Evolutionary conservation across 2,797 vertebrate genomes (phyloP), one percentile per base, ranked within the genome.

Genomic region (Pelochelys cantorii): DNA sequence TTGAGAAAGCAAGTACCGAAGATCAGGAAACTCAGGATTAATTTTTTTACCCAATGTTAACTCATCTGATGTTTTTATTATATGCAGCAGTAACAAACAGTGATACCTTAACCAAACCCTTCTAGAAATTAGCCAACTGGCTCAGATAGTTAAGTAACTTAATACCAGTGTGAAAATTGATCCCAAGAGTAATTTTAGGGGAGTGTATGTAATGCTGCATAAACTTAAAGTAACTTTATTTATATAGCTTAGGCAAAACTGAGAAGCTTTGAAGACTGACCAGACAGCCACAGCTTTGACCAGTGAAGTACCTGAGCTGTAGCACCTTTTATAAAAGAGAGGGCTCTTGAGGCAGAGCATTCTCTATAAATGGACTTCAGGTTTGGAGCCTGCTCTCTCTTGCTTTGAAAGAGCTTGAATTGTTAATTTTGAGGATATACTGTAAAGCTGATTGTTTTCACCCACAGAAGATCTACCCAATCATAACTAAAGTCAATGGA

Each of bases 401-500:
- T 55, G 20, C 55, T 25, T 22, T 22, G n/a, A n/a, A 25, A n/a
- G 22, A 80, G 6, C 54, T 56, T 22, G 78, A 56, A 34, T 3
- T 14, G 22, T 53, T 80, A 31, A 80, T 54, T 11, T 11, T 80
- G 53, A 56, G 54, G n/a, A 20, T n/a, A 56, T 80, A 31, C 74
- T 85, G 0, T 74, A 62, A 86, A 86, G 74, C 79, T 81, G 65
- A 29, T 78, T 81, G 17, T 10, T 65, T 60, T 11, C 75, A 56
- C 34, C 54, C 84, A 82, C 60, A 89, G n/a, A n/a, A 77, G 79
- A 52, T 79, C 57, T 42, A 87, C 90, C 25, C 57, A 13, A 0
- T 0, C 0, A 0, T 75, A 34, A 31, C 54, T 75, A 1, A 42
- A 71, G 20, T 55, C 82, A 18, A 0, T 92, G 71, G 54, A 81